phyloP scores from a whole-genome alignment of 1,140 invertebrate species.

The Colletes gigas region DNA sequence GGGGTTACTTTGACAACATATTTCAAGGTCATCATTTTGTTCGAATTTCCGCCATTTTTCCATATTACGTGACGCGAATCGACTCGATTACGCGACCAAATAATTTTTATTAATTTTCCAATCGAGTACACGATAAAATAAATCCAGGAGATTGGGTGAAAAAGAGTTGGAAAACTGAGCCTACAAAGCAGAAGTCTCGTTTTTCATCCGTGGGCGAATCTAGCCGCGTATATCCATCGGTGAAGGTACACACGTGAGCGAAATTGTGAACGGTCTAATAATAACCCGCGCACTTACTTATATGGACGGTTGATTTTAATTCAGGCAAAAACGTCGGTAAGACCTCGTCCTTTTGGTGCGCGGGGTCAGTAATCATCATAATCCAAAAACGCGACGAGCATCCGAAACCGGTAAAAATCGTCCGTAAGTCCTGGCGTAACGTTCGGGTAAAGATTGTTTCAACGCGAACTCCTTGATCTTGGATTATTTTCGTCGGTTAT shows the following conservation, averaged over 20 bases:
- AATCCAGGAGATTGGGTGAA: no score
- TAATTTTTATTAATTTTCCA: no score
- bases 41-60: no score
- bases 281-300: constrained; percentile 71
- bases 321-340: constrained; percentile 52
- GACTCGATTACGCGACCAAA: no score
- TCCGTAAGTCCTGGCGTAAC: background rate
- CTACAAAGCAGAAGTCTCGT: constrained; percentile 6
- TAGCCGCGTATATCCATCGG: constrained; percentile 44
- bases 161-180: background rate
- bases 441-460: constrained; percentile 15
- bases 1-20: no score
- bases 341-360: constrained; percentile 54
- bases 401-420: constrained; percentile 21
- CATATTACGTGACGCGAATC: no score
- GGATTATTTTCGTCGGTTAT: constrained; percentile 35
- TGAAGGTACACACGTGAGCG: constrained; percentile 69
- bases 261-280: constrained; percentile 74
- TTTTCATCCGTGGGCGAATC: constrained; percentile 24
- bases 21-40: no score
- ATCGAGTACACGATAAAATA: no score
- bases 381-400: constrained; percentile 47
- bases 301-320: constrained; percentile 67
- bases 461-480: constrained; percentile 15
- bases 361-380: constrained; percentile 64